Evolutionary conservation across 2,888 invertebrate genomes (phyloP), one percentile per base, ranked within the genome.

Genomic region (Tineola bisselliella): DNA sequence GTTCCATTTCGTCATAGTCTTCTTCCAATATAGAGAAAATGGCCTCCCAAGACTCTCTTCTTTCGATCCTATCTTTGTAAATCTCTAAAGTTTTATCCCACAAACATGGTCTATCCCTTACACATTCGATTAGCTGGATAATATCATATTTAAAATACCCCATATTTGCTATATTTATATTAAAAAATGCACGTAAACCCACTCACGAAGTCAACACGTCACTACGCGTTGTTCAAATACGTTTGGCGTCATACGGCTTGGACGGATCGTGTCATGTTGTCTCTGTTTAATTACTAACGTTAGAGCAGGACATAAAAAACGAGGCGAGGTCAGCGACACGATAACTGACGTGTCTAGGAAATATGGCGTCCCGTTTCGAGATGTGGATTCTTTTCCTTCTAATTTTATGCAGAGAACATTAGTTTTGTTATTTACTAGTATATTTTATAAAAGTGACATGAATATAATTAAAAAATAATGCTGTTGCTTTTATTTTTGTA

Each of bases 1-100:
- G 64, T 62, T 76, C 66, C 79, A 83, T 73, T n/a, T 69, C 65
- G 8, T 81, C 77, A 66, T 79, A 87, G 1, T 67, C 67, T 0
- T 72, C 72, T 0, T 86, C 82, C 8, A 87, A 66, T 43, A 69
- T 66, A 12, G 65, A 66, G 63, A 79, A 84, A 65, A 87, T 81
- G 64, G 84, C 77, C 59, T 79, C 77, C 87, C 87, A 87, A 66
- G 86, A 81, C 12, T 64, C 62, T 44, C 78, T 67, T 48, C 82
- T 72, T 67, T 86, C 84, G 0, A 75, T 65, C 0, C 81, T 75
- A 66, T 84, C 84, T 66, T 84, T 87, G 63, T 87, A 84, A 62
- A 69, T 71, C 48, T 84, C 84, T 43, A 74, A 65, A n/a, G 71
- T 71, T 65, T 76, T 84, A 66, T 87, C 79, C 87, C 87, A 87